Base-by-base conservation (phyloP, 2,113 vertebrate genomes). In the Macrotis lagotis region DNA sequence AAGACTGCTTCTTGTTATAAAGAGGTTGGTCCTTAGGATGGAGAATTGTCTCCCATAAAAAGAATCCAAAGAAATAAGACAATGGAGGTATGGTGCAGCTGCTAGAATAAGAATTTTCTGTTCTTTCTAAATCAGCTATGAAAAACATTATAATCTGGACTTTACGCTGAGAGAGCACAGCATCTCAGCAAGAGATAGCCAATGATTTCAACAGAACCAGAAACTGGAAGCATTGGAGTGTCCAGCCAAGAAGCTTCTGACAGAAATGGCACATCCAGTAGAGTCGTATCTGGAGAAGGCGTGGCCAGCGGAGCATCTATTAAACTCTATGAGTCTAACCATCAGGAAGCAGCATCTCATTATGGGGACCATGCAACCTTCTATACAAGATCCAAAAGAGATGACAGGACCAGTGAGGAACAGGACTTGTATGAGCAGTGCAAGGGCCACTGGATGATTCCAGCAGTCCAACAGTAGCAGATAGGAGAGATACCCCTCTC, bases 361-460 rank as follows among this genome's bases (percentile, higher is more conserved):
- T 2, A 8, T 44, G n/a, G 37, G 19, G 19, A 2, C 10, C 8
- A 44, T 0, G 8, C 0, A 2, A 1, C n/a, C 66, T 44, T n/a
- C n/a, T 83, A n/a, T 22, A 19, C 66, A 83, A 16, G 5, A 44
- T 83, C n/a, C 66, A 83, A 44, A 44, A 22, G 66, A 44, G 16
- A 83, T 24, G 16, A 83, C 66, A 83, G n/a, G n/a, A 24, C n/a
- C 37, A 83, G 31, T 22, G 22, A 19, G 1, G 19, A 83, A n/a
- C 66, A 44, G 6, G n/a, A 6, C 66, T 74, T 83, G 66, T 83
- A n/a, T 37, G 66, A 83, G 19, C 66, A 44, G n/a, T 19, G n/a
- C 16, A 83, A 44, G 19, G 37, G 44, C 66, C 37, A 74, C 14
- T 19, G n/a, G 19, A 44, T 24, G n/a, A 44, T 24, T 6, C 44